Evolutionary conservation across 1,140 invertebrate genomes (phyloP).

Genomic region (Patella vulgata): DNA sequence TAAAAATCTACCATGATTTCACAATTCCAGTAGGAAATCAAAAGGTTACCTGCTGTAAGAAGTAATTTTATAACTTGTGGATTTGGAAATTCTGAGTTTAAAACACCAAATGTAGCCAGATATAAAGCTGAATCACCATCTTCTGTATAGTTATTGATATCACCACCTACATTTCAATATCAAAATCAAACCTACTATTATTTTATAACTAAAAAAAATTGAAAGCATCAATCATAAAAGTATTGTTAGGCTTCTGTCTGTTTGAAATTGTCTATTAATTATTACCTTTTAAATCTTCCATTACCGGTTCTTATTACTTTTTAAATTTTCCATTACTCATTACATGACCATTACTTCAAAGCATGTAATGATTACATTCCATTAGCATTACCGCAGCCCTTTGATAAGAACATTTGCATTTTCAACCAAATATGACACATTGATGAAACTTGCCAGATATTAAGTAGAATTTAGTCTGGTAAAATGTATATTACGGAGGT

Average conservation of each 20-base stretch:
- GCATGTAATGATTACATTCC: background rate
- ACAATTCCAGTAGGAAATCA: too few species aligned
- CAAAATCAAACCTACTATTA: too few species aligned
- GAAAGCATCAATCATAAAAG: too few species aligned
- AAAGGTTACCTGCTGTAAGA: constrained; percentile 38
- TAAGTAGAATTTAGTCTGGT: too few species aligned
- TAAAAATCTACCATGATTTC: too few species aligned
- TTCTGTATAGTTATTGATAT: constrained; percentile 28
- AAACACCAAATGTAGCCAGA: constrained; percentile 55
- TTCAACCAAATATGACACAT: too few species aligned
- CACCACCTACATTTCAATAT: constrained; percentile 39
- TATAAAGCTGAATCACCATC: constrained; percentile 50
- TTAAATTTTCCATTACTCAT: too few species aligned
- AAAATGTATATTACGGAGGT: too few species aligned
- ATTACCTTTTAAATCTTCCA: background rate
- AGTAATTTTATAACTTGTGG: constrained; percentile 35
- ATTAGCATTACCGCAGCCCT: background rate
- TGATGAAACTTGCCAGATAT: too few species aligned
- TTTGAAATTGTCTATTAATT: background rate
- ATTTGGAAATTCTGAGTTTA: constrained; percentile 32
- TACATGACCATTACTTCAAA: too few species aligned
- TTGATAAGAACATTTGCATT: too few species aligned
- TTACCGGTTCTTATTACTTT: background rate
- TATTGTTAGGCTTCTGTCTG: background rate
- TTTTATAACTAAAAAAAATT: too few species aligned